phyloP scores from a whole-genome alignment of 1,140 invertebrate genomes.

The Drosophila saltans region DNA sequence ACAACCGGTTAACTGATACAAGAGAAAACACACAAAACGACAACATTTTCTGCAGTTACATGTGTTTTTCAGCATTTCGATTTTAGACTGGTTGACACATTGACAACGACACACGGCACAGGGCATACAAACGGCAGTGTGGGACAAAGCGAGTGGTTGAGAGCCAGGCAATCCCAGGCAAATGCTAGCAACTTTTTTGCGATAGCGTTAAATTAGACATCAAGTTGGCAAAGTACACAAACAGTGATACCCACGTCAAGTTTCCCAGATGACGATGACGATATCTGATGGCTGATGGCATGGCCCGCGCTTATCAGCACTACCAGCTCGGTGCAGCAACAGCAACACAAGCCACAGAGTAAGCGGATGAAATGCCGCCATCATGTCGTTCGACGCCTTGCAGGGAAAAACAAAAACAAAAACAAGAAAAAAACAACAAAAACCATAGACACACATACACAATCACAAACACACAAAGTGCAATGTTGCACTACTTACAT shows the following conservation, averaged over 20 bases:
- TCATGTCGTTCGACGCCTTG: slow-evolving; percentile 70
- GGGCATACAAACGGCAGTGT: neutral
- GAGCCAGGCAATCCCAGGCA: slow-evolving; percentile 49
- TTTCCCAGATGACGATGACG: slow-evolving; percentile 39
- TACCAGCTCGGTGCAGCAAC: neutral
- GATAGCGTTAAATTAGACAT: slow-evolving; percentile 81
- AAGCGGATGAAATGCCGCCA: slow-evolving; percentile 20
- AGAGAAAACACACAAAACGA: slow-evolving; percentile 26
- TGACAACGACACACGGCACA: slow-evolving; percentile 52
- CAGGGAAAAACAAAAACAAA: slow-evolving; percentile 3
- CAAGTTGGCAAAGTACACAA: slow-evolving; percentile 67
- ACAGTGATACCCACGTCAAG: slow-evolving; percentile 59
- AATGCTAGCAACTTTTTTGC: slow-evolving; percentile 66
- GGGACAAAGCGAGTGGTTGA: neutral
- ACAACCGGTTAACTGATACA: slow-evolving; percentile 13
- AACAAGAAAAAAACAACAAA: neutral
- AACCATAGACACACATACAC: neutral
- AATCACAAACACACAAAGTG: slow-evolving; percentile 47
- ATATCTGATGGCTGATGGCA: slow-evolving; percentile 4
- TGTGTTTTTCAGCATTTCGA: slow-evolving; percentile 63
- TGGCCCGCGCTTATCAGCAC: slow-evolving; percentile 61
- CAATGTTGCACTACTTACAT: slow-evolving; percentile 60
- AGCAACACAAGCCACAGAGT: slow-evolving; percentile 29
- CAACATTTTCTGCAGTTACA: slow-evolving; percentile 62
- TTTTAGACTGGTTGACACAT: slow-evolving; percentile 71